A percentile compares a stretch with the other conserved stretches of the same genome.
These are phyloP conservation scores for Sphenodon punctatus DNA, from an alignment of 2,797 vertebrate species.

Conservation along the genomic window DNA sequence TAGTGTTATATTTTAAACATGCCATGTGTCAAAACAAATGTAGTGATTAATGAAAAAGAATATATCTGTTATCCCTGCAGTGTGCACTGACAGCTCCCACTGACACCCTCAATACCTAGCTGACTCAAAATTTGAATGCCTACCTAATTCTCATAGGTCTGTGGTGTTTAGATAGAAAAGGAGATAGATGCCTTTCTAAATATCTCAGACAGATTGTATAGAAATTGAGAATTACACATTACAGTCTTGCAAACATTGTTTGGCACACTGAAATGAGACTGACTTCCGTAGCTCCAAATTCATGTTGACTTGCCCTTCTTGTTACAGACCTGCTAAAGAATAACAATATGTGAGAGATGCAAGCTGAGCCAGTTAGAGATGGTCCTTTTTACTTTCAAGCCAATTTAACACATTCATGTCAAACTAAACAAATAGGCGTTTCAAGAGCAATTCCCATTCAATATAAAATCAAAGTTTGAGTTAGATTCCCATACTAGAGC, in stretches of 20 bases:
- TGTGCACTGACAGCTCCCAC: background rate
- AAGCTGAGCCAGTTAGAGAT: conserved; percentile 12
- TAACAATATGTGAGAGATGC: conserved; percentile 27
- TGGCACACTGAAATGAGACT: background rate
- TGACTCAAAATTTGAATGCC: background rate
- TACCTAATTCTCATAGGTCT: background rate
- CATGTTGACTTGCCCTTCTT: background rate
- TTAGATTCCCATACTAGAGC: background rate
- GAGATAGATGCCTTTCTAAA: background rate
- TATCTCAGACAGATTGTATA: background rate
- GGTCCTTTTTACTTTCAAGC: background rate
- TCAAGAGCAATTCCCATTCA: background rate
- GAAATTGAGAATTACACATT: background rate
- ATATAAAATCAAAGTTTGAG: background rate
- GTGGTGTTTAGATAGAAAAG: background rate
- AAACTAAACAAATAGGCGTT: background rate
- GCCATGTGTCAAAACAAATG: background rate
- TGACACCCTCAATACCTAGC: background rate
- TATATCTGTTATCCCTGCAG: background rate
- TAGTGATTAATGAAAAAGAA: background rate
- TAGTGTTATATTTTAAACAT: background rate
- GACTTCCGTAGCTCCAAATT: background rate
- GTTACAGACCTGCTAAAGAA: background rate
- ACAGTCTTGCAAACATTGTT: background rate
- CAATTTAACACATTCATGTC: background rate